Conservation (phyloP, 2,888 invertebrate species). For the Xanthia togata region DNA sequence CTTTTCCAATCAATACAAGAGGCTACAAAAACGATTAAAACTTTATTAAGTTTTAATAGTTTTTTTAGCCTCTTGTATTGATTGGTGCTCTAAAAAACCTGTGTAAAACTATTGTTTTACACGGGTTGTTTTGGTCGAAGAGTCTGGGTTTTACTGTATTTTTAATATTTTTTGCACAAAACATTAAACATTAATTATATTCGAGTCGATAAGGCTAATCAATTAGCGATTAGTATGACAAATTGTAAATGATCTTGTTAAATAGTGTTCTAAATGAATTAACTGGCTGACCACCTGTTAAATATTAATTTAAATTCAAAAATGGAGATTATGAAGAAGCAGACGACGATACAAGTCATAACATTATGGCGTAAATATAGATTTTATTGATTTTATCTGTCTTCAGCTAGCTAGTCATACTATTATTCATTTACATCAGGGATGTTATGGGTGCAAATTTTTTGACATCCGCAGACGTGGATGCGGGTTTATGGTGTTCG, state of each 20-base stretch:
- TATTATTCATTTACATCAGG: not conserved
- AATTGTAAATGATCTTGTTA: too few species aligned
- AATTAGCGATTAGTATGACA: not conserved
- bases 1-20: slow-evolving; percentile 42
- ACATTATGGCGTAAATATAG: not conserved
- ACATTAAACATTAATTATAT: not conserved
- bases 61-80: too few species aligned
- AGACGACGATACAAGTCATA: not conserved
- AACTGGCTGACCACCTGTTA: too few species aligned
- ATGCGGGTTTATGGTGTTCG: too few species aligned
- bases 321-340: not conserved
- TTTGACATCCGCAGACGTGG: too few species aligned
- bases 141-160: not conserved
- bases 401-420: too few species aligned
- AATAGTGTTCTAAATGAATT: not conserved
- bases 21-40: slow-evolving; percentile 7
- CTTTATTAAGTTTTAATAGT: too few species aligned
- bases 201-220: not conserved
- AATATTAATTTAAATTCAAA: too few species aligned
- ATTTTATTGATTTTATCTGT: not conserved
- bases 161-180: not conserved
- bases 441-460: too few species aligned
- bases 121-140: too few species aligned
- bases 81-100: too few species aligned
- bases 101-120: too few species aligned